Base-by-base conservation (phyloP, 2,888 invertebrate species). In the Apocheima hispidaria region DNA sequence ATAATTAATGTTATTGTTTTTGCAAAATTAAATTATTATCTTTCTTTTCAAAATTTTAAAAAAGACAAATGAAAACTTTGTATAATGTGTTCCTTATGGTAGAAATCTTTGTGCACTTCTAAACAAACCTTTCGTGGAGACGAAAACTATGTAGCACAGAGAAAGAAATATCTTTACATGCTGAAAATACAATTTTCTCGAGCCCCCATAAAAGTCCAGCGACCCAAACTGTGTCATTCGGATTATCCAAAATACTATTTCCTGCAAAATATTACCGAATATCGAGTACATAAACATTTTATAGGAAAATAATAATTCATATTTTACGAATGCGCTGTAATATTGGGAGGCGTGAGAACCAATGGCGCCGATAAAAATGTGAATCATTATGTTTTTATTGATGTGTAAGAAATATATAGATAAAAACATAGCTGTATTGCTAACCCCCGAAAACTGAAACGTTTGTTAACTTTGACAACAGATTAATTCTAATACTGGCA, bases 351-450 rank as follows among this genome's bases (percentile, higher is more conserved):
- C 51, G 28, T 2, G 28, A 51, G 40, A 28, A 36, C 40, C 46
- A 35, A 23, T 54, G 35, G 50, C 35, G 55, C 33, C 54, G 54
- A 63, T 63, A 63, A 54, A 43, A 38, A 38, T 18, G 46, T 63
- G 63, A 63, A 44, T 63, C 58, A 63, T 63, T 58, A 33, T 61
- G 51, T 58, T 54, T 63, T 54, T 58, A 54, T 54, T 44, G 58
- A 38, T 43, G 30, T 33, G 26, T 46, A 40, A 36, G 9, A 38
- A 63, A 49, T 52, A 49, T 36, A 23, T 46, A 30, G 10, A 16
- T 3, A 6, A 44, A 23, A 10, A 40, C 3, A 14, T 40, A 20
- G 5, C 4, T 20, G 5, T 10, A 10, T 36, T 6, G 12, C 5
- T 12, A 2, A 7, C n/a, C n/a, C n/a, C n/a, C n/a, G n/a, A n/a